Evolutionary conservation across 1,140 invertebrate genomes (phyloP).

Genomic region (Diprion similis): DNA sequence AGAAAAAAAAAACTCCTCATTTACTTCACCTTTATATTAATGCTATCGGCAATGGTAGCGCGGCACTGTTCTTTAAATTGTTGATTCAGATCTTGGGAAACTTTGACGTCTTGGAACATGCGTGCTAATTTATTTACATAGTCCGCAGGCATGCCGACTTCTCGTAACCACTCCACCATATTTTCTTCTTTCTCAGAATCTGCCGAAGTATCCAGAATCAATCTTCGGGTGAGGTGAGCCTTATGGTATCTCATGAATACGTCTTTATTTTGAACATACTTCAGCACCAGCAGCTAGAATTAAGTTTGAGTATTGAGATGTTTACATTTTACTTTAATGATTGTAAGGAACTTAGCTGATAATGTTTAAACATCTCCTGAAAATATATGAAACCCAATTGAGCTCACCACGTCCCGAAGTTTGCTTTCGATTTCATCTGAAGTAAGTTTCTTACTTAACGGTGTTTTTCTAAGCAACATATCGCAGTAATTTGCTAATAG

Average conservation of each 20-base stretch:
- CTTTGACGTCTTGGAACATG: constrained; percentile 99
- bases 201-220: constrained; percentile 95
- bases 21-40: constrained; percentile 75
- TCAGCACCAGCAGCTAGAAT: constrained; percentile 87
- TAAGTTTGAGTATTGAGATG: constrained; percentile 20
- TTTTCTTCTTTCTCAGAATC: constrained; percentile 99
- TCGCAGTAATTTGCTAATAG: constrained; percentile 99
- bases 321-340: background rate
- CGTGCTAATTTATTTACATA: constrained; percentile 97
- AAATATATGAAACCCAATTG: constrained; percentile 19
- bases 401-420: constrained; percentile 85
- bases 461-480: constrained; percentile 96
- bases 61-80: constrained; percentile 82
- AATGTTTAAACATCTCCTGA: constrained; percentile 6
- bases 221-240: constrained; percentile 93
- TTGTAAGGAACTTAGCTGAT: background rate
- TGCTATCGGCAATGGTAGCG: constrained; percentile 67
- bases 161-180: constrained; percentile 95
- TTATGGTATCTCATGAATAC: constrained; percentile 99
- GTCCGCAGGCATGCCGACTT: constrained; percentile 99
- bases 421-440: constrained; percentile 97
- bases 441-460: constrained; percentile 94
- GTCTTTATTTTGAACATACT: constrained; percentile 99
- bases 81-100: constrained; percentile 97
- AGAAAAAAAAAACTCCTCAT: background rate